Percentiles rank a stretch among this genome's conserved stretches.
These are phyloP conservation scores for Myotis pilosus DNA, from an alignment of 2,797 vertebrate species.

Conservation along the genomic window DNA sequence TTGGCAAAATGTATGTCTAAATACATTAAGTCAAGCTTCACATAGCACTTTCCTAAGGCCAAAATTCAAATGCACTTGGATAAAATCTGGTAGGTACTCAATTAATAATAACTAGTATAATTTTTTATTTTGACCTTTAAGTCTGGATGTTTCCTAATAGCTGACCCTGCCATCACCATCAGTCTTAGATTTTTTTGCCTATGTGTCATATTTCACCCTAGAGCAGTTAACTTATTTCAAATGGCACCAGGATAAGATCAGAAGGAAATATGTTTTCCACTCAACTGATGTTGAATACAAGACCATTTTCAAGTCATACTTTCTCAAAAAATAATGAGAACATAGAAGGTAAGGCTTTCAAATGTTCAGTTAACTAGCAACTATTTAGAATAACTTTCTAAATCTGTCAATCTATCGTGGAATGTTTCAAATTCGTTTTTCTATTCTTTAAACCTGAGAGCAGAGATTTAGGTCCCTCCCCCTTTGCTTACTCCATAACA, in stretches of 20 bases:
- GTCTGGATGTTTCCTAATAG: neutral
- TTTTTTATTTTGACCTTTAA: constrained; percentile 36
- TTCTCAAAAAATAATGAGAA: neutral
- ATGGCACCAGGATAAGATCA: neutral
- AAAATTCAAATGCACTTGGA: neutral
- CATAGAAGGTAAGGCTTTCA: neutral
- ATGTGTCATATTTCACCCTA: neutral
- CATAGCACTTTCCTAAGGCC: neutral
- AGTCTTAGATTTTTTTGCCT: neutral
- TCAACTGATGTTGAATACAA: neutral
- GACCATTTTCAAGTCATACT: neutral
- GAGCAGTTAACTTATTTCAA: constrained; percentile 8
- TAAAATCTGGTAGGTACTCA: neutral
- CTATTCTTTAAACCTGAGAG: neutral
- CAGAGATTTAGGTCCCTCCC: neutral
- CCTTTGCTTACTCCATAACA: neutral
- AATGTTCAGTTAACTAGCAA: neutral
- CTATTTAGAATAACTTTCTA: neutral
- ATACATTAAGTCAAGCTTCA: neutral
- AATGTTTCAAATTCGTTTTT: neutral
- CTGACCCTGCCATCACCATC: neutral
- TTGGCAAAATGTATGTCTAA: neutral
- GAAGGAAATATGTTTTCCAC: constrained; percentile 34
- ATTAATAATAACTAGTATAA: neutral
- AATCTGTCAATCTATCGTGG: neutral